Percentiles rank a stretch among this genome's conserved stretches.
Conservation (phyloP, 2,113 vertebrate species). For the Protobothrops flavoviridis region DNA sequence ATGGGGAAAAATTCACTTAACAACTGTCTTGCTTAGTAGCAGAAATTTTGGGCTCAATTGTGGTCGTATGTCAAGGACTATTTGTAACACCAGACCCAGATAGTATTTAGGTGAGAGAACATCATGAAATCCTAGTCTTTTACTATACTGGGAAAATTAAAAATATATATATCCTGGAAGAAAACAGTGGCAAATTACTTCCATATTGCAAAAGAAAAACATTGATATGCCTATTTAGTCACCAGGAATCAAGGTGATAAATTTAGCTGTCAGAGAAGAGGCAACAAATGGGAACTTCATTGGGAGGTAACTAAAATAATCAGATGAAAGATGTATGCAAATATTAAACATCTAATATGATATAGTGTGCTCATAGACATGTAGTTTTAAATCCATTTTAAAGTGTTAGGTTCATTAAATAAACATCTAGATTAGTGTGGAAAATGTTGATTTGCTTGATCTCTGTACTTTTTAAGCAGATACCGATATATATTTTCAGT, state of each 20-base stretch:
- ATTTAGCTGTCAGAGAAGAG: background rate
- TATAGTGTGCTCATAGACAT: accelerated
- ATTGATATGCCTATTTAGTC: background rate
- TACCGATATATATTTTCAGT: background rate
- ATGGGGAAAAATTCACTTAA: background rate
- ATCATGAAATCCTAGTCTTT: background rate
- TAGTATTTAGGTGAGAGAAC: background rate
- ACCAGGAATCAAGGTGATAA: background rate
- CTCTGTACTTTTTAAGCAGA: background rate
- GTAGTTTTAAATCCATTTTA: accelerated
- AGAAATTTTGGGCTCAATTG: background rate
- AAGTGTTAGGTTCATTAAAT: background rate
- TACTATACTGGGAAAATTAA: background rate
- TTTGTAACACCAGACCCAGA: background rate
- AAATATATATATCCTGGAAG: background rate
- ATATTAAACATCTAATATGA: background rate
- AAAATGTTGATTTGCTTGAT: background rate
- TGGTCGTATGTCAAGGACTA: background rate
- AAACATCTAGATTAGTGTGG: background rate
- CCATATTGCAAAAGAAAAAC: background rate
- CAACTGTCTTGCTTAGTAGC: background rate
- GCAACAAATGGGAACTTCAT: background rate
- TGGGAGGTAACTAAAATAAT: constrained; percentile 20
- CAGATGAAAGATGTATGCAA: background rate
- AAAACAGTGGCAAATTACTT: background rate